Conservation (phyloP, 2,797 vertebrate species). For the Strix occidentalis region DNA sequence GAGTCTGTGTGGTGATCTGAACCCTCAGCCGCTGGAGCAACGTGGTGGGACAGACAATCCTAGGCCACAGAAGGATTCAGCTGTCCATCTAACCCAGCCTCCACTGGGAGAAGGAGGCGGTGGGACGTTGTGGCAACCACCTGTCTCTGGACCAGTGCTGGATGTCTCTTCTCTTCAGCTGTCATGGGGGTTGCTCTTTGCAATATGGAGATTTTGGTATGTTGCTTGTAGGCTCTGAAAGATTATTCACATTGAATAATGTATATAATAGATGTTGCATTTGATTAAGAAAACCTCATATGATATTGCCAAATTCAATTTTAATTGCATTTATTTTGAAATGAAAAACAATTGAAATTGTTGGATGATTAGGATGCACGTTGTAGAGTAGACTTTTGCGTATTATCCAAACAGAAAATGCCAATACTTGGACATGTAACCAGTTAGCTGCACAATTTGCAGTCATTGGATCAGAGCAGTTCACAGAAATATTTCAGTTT, state of each 20-base stretch:
- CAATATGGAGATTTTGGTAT: neutral
- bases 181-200: neutral
- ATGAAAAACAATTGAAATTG: neutral
- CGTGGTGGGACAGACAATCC: neutral
- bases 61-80: neutral
- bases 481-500: neutral
- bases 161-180: neutral
- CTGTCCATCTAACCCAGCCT: neutral
- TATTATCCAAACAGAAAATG: neutral
- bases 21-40: neutral
- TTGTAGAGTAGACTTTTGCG: neutral
- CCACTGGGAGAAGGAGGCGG: neutral
- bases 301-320: neutral
- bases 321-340: neutral
- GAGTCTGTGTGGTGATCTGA: neutral
- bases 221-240: neutral
- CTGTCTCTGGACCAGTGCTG: neutral
- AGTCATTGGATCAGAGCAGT: neutral
- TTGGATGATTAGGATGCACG: neutral
- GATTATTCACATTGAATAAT: neutral
- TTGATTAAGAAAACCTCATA: neutral
- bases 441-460: neutral
- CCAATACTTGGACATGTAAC: neutral
- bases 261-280: neutral
- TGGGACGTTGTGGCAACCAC: neutral